Evolutionary conservation across 2,797 vertebrate species (phyloP), one percentile per base, ranked within the genome.

Genomic region (Neopelma chrysocephalum): DNA sequence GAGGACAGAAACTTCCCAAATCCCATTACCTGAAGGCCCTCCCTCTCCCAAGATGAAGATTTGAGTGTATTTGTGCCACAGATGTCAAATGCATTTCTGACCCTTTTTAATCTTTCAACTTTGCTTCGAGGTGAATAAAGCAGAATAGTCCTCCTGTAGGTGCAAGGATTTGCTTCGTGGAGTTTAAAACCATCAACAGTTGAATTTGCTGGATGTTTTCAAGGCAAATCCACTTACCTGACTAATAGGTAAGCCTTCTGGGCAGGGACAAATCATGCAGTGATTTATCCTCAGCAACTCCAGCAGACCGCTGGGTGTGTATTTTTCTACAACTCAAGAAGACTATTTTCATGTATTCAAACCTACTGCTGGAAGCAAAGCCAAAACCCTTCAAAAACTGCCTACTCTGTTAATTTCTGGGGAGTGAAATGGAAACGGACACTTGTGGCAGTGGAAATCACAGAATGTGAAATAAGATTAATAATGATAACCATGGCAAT

Each of bases 1-100:
- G 73, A 93, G 70, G 60, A 93, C 73, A 96, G 82, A 84, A 94
- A 89, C 45, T 85, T 91, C 68, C 84, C 21, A 93, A 89, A 82
- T 88, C 75, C 72, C 53, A 82, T 93, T 94, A 92, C 56, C 56
- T 25, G 73, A 64, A 75, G 22, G 47, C 22, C 12, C 29, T 82
- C 45, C 76, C 56, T 89, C 29, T 36, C 34, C 18, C 48, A 72
- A 19, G 76, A 72, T 61, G 54, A 48, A 57, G 83, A 91, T 51
- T 40, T 85, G 54, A 43, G 20, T 12, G 2, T 68, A 68, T 54
- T 78, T 79, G 57, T 38, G 53, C 29, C 75, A 50, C 69, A 81
- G 62, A 62, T 77, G 93, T 92, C 86, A 95, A 65, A 80, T 43
- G 73, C 43, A 76, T 96, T 94, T 86, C 64, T 86, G 87, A 90